phyloP scores from a whole-genome alignment of 2,797 vertebrate genomes.

The Muscicapa comitata region DNA sequence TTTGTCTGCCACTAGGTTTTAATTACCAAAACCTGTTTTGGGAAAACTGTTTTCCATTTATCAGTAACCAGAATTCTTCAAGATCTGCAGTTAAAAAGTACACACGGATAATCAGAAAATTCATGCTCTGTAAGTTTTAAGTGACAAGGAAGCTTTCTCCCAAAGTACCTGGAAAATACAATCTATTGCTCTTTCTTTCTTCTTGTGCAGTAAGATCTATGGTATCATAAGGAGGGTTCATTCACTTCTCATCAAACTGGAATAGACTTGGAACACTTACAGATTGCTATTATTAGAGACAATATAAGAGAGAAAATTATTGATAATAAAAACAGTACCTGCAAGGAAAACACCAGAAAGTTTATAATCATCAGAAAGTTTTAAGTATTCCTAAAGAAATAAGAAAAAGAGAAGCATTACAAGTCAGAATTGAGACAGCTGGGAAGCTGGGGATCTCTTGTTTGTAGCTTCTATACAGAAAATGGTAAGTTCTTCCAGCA shows the following conservation, averaged over 20 bases:
- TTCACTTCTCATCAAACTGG: not conserved
- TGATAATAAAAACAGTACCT: slow-evolving; percentile 74
- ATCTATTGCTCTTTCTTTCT: not conserved
- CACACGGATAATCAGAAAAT: not conserved
- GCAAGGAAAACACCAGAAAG: slow-evolving; percentile 82
- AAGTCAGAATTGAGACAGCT: not conserved
- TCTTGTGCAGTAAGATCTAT: not conserved
- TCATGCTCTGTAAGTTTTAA: not conserved
- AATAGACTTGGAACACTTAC: not conserved
- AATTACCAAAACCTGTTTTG: not conserved
- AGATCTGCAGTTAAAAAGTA: not conserved
- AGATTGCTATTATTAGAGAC: not conserved
- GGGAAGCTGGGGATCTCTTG: not conserved
- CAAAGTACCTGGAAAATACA: not conserved
- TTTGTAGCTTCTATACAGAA: not conserved
- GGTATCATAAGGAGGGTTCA: not conserved
- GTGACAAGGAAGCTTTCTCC: not conserved
- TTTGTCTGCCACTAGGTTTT: not conserved
- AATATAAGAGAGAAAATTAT: not conserved
- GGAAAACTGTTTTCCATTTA: not conserved
- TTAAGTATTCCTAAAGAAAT: slow-evolving; percentile 82
- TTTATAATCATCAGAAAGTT: slow-evolving; percentile 77
- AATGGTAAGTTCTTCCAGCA: not conserved
- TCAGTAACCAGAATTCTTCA: not conserved
- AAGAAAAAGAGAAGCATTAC: not conserved